Conservation (phyloP, 2,888 invertebrate genomes). For the Ennomos fuscantarius region DNA sequence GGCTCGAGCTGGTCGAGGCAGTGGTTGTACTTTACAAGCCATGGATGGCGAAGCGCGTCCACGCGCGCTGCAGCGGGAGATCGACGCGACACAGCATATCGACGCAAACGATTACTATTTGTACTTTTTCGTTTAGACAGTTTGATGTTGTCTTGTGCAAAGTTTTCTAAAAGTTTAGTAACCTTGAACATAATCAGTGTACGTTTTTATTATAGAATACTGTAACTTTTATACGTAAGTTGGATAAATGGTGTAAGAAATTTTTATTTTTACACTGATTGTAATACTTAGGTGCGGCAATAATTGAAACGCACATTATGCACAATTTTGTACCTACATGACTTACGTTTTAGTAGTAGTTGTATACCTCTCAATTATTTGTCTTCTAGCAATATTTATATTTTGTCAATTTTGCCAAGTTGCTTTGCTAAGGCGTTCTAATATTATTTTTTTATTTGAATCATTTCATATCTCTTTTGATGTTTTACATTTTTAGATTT, state of each 20-base stretch:
- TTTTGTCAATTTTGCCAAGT: conserved; percentile 15
- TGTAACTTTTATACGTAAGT: conserved; percentile 75
- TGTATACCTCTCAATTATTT: conserved; percentile 18
- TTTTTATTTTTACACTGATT: conserved; percentile 75
- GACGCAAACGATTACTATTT: conserved; percentile 63
- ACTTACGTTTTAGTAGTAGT: conserved; percentile 8
- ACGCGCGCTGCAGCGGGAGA: conserved; percentile 39
- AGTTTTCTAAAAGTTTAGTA: conserved; percentile 41
- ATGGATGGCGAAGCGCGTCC: conserved; percentile 48
- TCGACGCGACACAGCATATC: conserved; percentile 67
- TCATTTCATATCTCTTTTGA: conserved; percentile 48
- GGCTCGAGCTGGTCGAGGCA: conserved; percentile 35
- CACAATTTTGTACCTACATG: conserved; percentile 51
- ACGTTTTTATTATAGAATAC: conserved; percentile 45
- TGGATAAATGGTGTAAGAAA: conserved; percentile 62
- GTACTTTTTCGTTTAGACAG: conserved; percentile 64
- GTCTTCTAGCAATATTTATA: conserved; percentile 22
- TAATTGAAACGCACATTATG: conserved; percentile 59
- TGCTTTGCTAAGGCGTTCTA: conserved; percentile 16
- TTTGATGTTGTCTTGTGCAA: conserved; percentile 75
- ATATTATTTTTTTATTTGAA: conserved; percentile 37
- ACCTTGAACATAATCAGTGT: conserved; percentile 50
- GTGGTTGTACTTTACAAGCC: conserved; percentile 54
- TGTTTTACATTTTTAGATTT: conserved; percentile 40
- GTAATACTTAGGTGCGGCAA: conserved; percentile 57